phyloP scores from a whole-genome alignment of 2,113 vertebrate species.

The Myrmophylax atrothorax region DNA sequence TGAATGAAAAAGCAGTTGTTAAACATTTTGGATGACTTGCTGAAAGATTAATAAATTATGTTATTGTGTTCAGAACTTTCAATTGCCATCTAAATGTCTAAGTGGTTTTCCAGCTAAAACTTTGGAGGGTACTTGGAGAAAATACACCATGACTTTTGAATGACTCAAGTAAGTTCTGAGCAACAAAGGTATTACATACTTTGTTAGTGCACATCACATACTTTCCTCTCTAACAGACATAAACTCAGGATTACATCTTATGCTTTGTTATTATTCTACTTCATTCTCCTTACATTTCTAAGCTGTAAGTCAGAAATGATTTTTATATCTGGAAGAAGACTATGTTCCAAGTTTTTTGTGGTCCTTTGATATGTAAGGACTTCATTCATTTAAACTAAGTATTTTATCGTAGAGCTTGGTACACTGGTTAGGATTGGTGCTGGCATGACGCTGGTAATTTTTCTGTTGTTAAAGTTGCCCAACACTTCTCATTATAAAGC shows the following conservation, averaged over 20 bases:
- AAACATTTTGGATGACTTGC: slow-evolving; percentile 49
- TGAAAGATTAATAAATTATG: slow-evolving; percentile 55
- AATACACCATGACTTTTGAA: not conserved
- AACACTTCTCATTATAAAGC: slow-evolving; percentile 30
- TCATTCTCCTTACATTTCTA: slow-evolving; percentile 65
- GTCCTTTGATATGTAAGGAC: slow-evolving; percentile 55
- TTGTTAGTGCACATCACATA: not conserved
- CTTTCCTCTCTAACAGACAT: slow-evolving; percentile 25
- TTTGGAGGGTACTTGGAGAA: slow-evolving; percentile 33
- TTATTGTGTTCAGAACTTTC: slow-evolving; percentile 44
- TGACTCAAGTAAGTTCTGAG: slow-evolving; percentile 21
- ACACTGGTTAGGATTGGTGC: slow-evolving; percentile 7
- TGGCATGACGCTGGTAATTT: slow-evolving; percentile 39
- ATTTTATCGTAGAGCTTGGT: slow-evolving; percentile 40
- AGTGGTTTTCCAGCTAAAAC: slow-evolving; percentile 29
- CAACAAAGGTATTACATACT: not conserved
- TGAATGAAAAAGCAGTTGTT: slow-evolving; percentile 57
- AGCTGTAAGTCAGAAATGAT: slow-evolving; percentile 48
- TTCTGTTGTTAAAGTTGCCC: slow-evolving; percentile 34
- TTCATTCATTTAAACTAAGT: slow-evolving; percentile 47
- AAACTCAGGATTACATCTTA: slow-evolving; percentile 56
- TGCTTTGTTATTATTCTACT: slow-evolving; percentile 52
- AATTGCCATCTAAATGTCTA: slow-evolving; percentile 33
- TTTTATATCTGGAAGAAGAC: slow-evolving; percentile 64
- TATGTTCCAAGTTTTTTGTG: slow-evolving; percentile 62